Conservation (phyloP, 1,140 invertebrate genomes). For the Cyrtorhinus lividipennis region DNA sequence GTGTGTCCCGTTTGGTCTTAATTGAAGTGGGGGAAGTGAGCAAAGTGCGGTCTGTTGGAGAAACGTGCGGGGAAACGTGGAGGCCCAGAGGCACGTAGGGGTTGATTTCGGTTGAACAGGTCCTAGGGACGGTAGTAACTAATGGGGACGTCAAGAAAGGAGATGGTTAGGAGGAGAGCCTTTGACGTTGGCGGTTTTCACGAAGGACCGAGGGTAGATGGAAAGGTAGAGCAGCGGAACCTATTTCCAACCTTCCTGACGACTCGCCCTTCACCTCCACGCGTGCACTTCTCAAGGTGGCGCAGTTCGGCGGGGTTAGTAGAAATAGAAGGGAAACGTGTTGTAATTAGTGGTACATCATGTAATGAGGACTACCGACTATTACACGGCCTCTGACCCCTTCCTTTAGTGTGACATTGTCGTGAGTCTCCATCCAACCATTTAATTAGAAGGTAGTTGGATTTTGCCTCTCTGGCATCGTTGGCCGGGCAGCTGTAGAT, state of each 20-base stretch:
- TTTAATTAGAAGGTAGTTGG: neutral
- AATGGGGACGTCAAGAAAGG: neutral
- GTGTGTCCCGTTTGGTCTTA: neutral
- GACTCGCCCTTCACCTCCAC: neutral
- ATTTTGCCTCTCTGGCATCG: too few relatives aligned
- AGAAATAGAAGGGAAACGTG: neutral
- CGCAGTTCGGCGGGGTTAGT: too few relatives aligned
- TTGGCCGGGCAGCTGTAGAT: too few relatives aligned
- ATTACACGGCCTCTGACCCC: neutral
- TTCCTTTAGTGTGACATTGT: neutral
- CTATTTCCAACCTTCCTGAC: too few relatives aligned
- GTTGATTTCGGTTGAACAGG: neutral
- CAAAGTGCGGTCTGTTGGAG: neutral
- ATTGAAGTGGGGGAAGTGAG: neutral
- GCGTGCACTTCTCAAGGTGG: too few relatives aligned
- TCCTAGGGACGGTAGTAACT: neutral
- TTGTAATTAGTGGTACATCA: neutral
- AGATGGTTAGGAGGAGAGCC: neutral
- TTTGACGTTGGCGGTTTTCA: neutral
- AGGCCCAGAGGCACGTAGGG: neutral
- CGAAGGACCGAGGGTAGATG: too few relatives aligned
- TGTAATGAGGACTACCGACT: neutral
- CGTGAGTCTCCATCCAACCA: too few relatives aligned
- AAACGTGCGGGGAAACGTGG: neutral
- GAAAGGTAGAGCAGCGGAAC: too few relatives aligned